Conservation (phyloP, 2,797 vertebrate genomes). For the Falco berigora region DNA sequence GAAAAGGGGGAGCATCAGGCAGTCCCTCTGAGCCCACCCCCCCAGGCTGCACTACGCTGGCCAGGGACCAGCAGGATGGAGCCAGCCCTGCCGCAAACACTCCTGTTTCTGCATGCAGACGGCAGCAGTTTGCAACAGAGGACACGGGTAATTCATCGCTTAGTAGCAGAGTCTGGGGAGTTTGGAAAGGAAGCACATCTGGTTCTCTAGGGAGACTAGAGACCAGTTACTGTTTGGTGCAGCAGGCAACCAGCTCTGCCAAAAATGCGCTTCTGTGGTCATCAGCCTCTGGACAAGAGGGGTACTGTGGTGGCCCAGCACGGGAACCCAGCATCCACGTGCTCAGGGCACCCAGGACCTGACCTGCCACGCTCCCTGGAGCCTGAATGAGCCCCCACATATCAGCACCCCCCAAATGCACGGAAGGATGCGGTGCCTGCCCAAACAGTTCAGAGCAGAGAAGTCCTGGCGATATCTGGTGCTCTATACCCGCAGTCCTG, state of each 20-base stretch:
- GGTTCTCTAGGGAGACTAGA: not conserved
- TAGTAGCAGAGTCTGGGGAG: not conserved
- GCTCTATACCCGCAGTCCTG: fast-evolving
- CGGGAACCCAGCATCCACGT: fast-evolving
- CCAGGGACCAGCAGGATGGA: not conserved
- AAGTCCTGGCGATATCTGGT: not conserved
- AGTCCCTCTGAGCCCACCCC: not conserved
- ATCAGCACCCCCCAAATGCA: fast-evolving
- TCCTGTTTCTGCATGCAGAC: not conserved
- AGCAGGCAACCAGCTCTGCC: not conserved
- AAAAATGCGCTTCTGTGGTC: not conserved
- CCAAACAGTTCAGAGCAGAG: not conserved
- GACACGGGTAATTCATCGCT: fast-evolving
- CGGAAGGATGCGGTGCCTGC: fast-evolving
- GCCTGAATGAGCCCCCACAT: not conserved
- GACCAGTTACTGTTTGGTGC: not conserved
- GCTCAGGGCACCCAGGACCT: not conserved
- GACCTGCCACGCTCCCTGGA: not conserved
- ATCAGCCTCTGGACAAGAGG: not conserved
- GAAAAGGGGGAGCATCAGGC: not conserved
- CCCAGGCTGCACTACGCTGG: fast-evolving
- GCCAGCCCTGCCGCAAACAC: not conserved
- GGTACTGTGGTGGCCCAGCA: not conserved
- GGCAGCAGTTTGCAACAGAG: not conserved
- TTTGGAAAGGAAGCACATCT: not conserved